phyloP scores from a whole-genome alignment of 2,797 vertebrate species.

The Carapus acus region DNA sequence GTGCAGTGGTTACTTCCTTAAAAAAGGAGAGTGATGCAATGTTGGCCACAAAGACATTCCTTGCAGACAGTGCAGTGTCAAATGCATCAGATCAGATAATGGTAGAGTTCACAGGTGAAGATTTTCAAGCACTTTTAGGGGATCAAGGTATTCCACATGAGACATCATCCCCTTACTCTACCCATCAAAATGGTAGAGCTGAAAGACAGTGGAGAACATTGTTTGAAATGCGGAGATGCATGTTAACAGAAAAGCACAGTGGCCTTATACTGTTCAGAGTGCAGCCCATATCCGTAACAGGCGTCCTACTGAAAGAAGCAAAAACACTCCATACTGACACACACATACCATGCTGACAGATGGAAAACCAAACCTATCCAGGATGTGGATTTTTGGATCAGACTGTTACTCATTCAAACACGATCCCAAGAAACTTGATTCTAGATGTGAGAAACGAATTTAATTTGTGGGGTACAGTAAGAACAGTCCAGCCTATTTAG shows the following conservation, averaged over 20 bases:
- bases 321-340: constrained; percentile 25
- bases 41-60: constrained; percentile 2
- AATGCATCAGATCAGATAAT: constrained; percentile 25
- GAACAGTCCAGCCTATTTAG: constrained; percentile 15
- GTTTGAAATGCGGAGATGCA: constrained; percentile 36
- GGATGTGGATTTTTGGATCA: constrained; percentile 27
- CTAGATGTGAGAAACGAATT: constrained; percentile 11
- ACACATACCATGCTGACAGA: constrained; percentile 21
- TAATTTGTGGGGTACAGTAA: constrained; percentile 9
- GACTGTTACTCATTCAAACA: constrained; percentile 27
- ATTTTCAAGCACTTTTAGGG: constrained; percentile 10
- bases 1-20: background rate
- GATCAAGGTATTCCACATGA: too few species aligned
- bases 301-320: constrained; percentile 28
- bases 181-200: too few species aligned
- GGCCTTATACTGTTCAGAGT: constrained; percentile 35
- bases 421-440: constrained; percentile 24
- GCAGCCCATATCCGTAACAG: constrained; percentile 27
- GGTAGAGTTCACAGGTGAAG: constrained; percentile 7
- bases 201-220: constrained; percentile 20
- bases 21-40: constrained; percentile 5
- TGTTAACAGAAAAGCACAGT: constrained; percentile 29
- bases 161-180: too few species aligned
- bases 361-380: constrained; percentile 23
- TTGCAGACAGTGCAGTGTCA: background rate